Base-by-base conservation (phyloP, 2,888 invertebrate species). In the Xylophagus ater region DNA sequence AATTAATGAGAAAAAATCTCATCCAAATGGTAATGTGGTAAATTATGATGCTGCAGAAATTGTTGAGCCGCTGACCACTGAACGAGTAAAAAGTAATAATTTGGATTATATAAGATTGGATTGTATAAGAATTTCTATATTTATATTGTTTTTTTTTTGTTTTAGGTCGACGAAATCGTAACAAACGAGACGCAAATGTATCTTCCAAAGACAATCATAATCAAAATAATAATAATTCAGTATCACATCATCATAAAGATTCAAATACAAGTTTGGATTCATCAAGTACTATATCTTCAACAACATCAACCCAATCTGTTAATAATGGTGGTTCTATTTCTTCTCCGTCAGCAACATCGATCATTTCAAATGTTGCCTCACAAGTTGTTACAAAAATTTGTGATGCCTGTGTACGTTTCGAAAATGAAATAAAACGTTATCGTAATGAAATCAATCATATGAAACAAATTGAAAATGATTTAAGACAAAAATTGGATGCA, bases 401-500 rank as follows among this genome's bases (percentile, higher is more conserved):
- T 43, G 65, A 64, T 43, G 56, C 59, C 9, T 65, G 65, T 41
- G 49, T 59, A n/a, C 62, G 63, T 34, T 47, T 65, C 10, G 65
- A 65, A 47, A 57, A 59, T 3, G 65, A 65, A 43, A 54, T 62
- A 0, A 65, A 65, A 42, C 62, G 62, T 48, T 58, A 64, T 49
- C 62, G 64, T 35, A 25, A 55, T 20, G 65, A 65, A 44, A 55
- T 65, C 5, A 60, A 58, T 48, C 62, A 62, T 38, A 59, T 63
- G 57, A 64, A 65, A 48, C 62, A 65, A 51, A 60, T 62, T 30
- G 66, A 65, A 47, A 64, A 63, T 42, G 65, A 65, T 28, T 42
- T 65, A 42, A 55, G 62, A n/a, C 65, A 65, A 45, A 65, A 65
- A 47, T 50, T 72, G 29, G 71, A 69, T 28, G 65, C 70, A 20